Evolutionary conservation across 2,113 vertebrate species (phyloP).

Genomic region (Gobius niger): DNA sequence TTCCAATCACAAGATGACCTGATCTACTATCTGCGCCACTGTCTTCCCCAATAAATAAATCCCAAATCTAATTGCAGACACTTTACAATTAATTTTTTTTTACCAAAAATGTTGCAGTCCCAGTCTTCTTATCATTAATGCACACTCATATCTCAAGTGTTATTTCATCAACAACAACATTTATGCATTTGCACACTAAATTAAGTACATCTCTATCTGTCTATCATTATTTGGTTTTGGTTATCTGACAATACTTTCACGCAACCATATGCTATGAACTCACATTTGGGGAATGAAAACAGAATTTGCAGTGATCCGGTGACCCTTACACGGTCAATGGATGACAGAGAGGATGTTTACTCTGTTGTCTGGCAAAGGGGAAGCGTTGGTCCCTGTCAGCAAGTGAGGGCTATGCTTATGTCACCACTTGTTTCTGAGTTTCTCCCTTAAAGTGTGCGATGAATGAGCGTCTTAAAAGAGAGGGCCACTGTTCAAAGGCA

Average conservation of each 20-base stretch:
- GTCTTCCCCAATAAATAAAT: no score
- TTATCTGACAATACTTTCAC: conserved; percentile 11
- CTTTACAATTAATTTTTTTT: no score
- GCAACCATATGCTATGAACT: background rate
- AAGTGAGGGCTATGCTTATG: conserved; percentile 29
- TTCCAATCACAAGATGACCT: no score
- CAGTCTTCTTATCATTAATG: no score
- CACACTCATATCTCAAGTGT: no score
- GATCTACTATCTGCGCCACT: no score
- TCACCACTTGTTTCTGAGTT: conserved; percentile 45
- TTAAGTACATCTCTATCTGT: background rate
- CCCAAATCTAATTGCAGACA: no score
- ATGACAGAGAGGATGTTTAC: conserved; percentile 63
- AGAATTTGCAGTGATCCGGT: conserved; percentile 15
- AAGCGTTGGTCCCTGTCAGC: conserved; percentile 46
- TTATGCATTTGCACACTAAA: background rate
- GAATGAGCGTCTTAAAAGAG: conserved; percentile 48
- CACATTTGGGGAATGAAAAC: conserved; percentile 22
- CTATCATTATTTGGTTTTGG: background rate
- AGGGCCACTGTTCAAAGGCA: conserved; percentile 62
- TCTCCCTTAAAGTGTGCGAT: conserved; percentile 46
- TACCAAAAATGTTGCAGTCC: no score
- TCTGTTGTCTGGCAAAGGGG: conserved; percentile 23
- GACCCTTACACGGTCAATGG: conserved; percentile 6
- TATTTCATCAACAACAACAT: background rate